Evolutionary conservation across 2,888 invertebrate genomes (phyloP).

Genomic region (Antitype chi): DNA sequence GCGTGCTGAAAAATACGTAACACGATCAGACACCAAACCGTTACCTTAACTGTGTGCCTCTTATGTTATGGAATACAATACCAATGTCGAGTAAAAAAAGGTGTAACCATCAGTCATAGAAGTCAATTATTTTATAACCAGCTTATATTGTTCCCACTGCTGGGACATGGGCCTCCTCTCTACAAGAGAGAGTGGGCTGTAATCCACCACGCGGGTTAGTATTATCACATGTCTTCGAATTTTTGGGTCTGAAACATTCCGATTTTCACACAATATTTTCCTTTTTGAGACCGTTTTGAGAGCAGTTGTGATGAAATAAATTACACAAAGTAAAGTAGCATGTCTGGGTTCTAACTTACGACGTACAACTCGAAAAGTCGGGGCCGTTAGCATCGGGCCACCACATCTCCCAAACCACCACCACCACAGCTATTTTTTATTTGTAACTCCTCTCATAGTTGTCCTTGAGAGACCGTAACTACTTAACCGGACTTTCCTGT

Average conservation of each 20-base stretch:
- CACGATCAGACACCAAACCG: constrained; percentile 58
- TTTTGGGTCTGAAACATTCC: too few relatives aligned
- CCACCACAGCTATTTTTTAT: too few relatives aligned
- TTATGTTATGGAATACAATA: constrained; percentile 50
- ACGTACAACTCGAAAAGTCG: not conserved
- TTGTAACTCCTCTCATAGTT: too few relatives aligned
- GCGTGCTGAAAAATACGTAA: constrained; percentile 69
- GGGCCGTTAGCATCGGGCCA: not conserved
- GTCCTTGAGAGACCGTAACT: too few relatives aligned
- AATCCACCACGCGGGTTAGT: not conserved
- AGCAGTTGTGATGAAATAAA: not conserved
- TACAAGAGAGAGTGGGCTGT: too few relatives aligned
- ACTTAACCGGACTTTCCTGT: too few relatives aligned
- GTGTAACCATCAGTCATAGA: not conserved
- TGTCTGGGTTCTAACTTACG: not conserved
- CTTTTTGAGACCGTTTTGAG: not conserved
- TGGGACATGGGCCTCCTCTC: not conserved
- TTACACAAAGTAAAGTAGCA: not conserved
- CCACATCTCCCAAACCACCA: not conserved
- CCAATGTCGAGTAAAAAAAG: constrained; percentile 8
- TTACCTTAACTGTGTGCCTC: constrained; percentile 54
- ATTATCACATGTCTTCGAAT: not conserved
- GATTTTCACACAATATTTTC: not conserved
- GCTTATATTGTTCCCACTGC: too few relatives aligned
- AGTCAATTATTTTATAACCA: not conserved